Percentiles rank a stretch among this genome's conserved stretches.
Conservation (phyloP, 1,140 invertebrate species). For the Lasaia peninsularis region DNA sequence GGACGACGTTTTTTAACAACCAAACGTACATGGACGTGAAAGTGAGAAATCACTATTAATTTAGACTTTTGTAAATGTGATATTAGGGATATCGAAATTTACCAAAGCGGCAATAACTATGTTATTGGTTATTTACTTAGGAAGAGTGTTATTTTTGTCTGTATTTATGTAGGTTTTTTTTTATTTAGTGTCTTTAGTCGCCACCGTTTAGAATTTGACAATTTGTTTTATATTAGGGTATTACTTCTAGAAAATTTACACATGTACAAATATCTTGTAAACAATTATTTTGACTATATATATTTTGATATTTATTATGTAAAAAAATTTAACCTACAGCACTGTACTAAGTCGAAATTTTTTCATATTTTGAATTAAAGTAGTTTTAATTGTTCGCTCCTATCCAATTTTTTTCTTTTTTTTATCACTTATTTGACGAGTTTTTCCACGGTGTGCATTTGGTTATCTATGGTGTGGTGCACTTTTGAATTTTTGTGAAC, state of each 20-base stretch:
- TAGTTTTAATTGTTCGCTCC: too few species aligned
- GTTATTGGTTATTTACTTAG: neutral
- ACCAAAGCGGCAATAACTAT: slow-evolving; percentile 14
- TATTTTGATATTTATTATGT: too few species aligned
- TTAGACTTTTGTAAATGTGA: slow-evolving; percentile 56
- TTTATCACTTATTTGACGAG: too few species aligned
- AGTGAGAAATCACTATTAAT: slow-evolving; percentile 46
- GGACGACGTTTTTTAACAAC: slow-evolving; percentile 77
- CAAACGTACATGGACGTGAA: slow-evolving; percentile 68
- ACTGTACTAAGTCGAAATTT: too few species aligned
- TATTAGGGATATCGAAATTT: slow-evolving; percentile 46
- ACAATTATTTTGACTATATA: too few species aligned
- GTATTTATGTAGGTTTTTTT: slow-evolving; percentile 6
- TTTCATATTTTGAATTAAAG: too few species aligned
- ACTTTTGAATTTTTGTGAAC: too few species aligned
- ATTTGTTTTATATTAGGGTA: neutral
- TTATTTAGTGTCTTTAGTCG: neutral
- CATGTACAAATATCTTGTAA: too few species aligned
- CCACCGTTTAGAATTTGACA: neutral
- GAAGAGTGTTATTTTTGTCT: neutral
- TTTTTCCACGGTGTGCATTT: too few species aligned
- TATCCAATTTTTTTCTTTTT: too few species aligned
- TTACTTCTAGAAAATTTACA: neutral
- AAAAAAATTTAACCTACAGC: too few species aligned
- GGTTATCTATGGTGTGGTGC: too few species aligned